These are phyloP conservation scores for Charadrius vociferus DNA, from an alignment of 2,113 vertebrate species.

Conservation along the genomic window DNA sequence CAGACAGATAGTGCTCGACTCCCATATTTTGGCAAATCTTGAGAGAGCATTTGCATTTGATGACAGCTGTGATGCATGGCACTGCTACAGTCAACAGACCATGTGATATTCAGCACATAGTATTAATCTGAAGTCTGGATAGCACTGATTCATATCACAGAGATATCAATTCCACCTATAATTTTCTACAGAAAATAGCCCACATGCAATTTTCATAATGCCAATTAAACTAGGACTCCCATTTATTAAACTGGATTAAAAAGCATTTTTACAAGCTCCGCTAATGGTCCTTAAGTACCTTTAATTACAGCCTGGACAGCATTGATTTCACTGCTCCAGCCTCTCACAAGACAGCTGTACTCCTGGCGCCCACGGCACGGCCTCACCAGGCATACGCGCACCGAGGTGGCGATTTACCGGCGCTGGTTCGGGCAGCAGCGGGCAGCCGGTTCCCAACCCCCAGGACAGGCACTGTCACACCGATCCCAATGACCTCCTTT, in stretches of 20 bases:
- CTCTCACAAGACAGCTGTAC: not conserved
- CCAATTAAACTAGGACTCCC: not conserved
- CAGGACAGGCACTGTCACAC: too few species aligned
- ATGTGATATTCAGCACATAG: fast-evolving
- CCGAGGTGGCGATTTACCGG: too few species aligned
- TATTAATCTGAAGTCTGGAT: fast-evolving
- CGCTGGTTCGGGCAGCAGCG: too few species aligned
- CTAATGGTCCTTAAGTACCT: not conserved
- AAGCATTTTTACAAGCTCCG: not conserved
- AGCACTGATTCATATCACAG: not conserved
- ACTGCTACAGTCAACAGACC: not conserved
- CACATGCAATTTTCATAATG: not conserved
- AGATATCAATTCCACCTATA: not conserved
- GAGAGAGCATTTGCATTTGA: not conserved
- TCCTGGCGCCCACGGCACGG: too few species aligned
- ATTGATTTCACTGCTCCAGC: not conserved
- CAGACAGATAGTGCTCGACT: fast-evolving
- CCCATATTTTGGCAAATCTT: not conserved
- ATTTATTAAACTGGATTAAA: slow-evolving; percentile 13
- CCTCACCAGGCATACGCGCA: too few species aligned
- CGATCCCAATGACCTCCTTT: too few species aligned
- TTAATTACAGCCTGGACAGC: not conserved
- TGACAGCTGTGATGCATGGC: not conserved
- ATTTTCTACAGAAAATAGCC: not conserved
- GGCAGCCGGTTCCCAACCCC: too few species aligned